Evolutionary conservation across 2,797 vertebrate genomes (phyloP).

Genomic region (Myotis daubentonii): DNA sequence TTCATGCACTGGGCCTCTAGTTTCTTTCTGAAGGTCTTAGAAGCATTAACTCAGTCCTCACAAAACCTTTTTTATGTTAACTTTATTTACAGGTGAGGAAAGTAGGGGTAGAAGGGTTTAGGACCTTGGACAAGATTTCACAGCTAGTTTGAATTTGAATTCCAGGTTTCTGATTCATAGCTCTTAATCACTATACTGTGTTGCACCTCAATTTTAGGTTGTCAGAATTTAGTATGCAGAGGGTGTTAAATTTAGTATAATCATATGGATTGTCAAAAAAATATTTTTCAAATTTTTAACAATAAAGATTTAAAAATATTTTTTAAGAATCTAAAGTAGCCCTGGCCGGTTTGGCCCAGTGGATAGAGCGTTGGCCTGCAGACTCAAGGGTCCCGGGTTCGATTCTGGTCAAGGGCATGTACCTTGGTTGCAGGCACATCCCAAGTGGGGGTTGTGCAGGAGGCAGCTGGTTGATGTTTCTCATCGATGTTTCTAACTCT

Average conservation of each 20-base stretch:
- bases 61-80: constrained; percentile 3
- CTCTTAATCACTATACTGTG: background rate
- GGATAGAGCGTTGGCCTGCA: too few species aligned
- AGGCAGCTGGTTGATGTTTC: too few species aligned
- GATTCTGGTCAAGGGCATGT: too few species aligned
- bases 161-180: background rate
- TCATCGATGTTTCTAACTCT: too few species aligned
- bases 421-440: too few species aligned
- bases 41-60: background rate
- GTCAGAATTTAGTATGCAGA: constrained; percentile 30
- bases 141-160: constrained; percentile 37
- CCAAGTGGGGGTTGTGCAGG: too few species aligned
- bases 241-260: background rate
- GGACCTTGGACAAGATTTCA: constrained; percentile 34
- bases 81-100: constrained; percentile 21
- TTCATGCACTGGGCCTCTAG: too few species aligned
- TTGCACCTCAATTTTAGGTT: constrained; percentile 31
- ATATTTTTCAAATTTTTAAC: background rate
- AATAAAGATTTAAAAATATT: background rate
- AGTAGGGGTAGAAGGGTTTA: background rate
- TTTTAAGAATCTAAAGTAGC: background rate
- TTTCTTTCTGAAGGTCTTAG: constrained; percentile 40
- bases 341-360: too few species aligned
- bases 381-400: too few species aligned
- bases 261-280: constrained; percentile 7